Base-by-base conservation (phyloP, 1,140 invertebrate species). In the Drosophila busckii region DNA sequence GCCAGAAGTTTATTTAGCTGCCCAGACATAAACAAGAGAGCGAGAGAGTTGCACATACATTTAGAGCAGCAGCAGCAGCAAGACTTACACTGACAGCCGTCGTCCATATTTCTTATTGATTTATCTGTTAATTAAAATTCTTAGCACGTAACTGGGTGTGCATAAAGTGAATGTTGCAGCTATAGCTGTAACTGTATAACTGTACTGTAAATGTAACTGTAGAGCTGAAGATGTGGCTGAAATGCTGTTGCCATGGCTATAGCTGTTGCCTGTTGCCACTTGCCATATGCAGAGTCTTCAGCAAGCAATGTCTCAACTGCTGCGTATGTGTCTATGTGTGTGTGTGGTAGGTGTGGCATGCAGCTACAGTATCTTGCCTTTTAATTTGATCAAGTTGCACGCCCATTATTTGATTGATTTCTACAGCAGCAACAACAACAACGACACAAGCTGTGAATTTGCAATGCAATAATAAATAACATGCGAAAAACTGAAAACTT, bases 41-140 rank as follows among this genome's bases (percentile, higher is more conserved):
- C 5, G 12, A 41, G 7, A 32, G n/a, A 32, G n/a, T 2, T 35
- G 19, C 9, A 20, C n/a, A 42, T 10, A 9, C 6, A 34, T n/a
- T n/a, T 22, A 25, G 25, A 22, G 31, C 29, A 16, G 9, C 20
- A 58, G 35, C 42, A 6, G 10, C 12, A 20, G 12, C 38, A 54
- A 58, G 46, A 67, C 67, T 56, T 54, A 59, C 73, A 68, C 73
- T 70, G 75, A 82, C 75, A 82, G 75, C 64, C 75, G 60, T 82
- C 70, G 76, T 82, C 75, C 75, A 82, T 82, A 82, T 82, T 82
- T 82, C 75, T 82, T 82, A 82, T 82, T 82, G 75, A 82, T 82
- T 82, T 82, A 82, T 82, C 75, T 82, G 75, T 82, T 82, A 82
- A 82, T 82, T 82, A 82, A 82, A 82, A 82, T 82, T 82, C 75